phyloP scores from a whole-genome alignment of 2,797 vertebrate species.

The Rhabdophis nuchalis region DNA sequence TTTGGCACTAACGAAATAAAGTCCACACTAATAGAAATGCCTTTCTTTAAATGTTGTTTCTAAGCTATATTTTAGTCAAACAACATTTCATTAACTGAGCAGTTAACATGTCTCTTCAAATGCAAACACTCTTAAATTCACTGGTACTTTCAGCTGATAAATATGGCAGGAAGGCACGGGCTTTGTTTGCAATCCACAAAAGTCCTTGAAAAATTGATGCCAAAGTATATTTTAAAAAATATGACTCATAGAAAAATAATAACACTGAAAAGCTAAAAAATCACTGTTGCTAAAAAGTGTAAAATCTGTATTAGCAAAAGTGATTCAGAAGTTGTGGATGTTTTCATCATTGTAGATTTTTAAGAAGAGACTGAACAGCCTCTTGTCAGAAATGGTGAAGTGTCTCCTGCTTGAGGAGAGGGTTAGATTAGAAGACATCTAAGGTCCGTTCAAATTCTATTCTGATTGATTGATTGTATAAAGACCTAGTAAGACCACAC shows the following conservation, averaged over 20 bases:
- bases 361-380: background rate
- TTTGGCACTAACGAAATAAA: slow-evolving; percentile 50
- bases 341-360: background rate
- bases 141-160: background rate
- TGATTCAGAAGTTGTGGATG: background rate
- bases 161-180: background rate
- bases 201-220: background rate
- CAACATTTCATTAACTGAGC: slow-evolving; percentile 55
- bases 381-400: no score
- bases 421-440: background rate
- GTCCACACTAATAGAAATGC: slow-evolving; percentile 43
- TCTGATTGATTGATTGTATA: no score
- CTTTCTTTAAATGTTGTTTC: slow-evolving; percentile 48
- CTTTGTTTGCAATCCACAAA: background rate
- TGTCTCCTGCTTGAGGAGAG: background rate
- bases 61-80: slow-evolving; percentile 57
- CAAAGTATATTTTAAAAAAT: background rate
- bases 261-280: background rate
- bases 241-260: background rate
- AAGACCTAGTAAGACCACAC: no score
- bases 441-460: no score
- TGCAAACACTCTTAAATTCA: background rate
- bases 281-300: background rate
- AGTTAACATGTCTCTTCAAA: slow-evolving; percentile 17
- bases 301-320: background rate